Evolutionary conservation across 2,797 vertebrate genomes (phyloP), one percentile per base, ranked within the genome.

Genomic region (Sebastes baramenuke): DNA sequence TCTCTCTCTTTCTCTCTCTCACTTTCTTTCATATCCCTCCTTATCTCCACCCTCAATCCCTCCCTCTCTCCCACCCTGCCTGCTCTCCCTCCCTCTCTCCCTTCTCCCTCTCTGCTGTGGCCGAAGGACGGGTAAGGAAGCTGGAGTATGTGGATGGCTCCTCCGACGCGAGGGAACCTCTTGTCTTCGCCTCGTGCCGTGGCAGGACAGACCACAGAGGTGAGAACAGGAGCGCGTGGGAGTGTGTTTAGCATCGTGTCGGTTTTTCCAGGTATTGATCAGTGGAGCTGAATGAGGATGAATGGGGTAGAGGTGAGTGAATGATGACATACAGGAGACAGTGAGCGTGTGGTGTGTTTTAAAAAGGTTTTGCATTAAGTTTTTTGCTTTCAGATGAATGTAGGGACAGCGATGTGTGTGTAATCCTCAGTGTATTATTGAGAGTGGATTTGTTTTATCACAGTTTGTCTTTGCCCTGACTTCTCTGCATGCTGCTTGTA

Each of bases 131-230:
- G 0, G 82, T 95, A 92, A 96, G 96, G 96, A 97, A 97, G 95
- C 96, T 93, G 92, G 98, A 97, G 92, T 97, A 97, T 90, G 97
- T 97, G 94, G 97, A 98, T 88, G 96, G 96, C 89, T 97, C 96
- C 75, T 88, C 95, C 84, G 95, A 96, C 87, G 95, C 96, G 2
- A 95, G 95, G 73, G 97, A 97, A 85, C 92, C 94, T 74, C 93
- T 94, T 86, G 91, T 95, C 80, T 93, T 94, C 67, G 95, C 95
- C 1, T 95, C 92, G 92, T 96, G 93, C 84, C 86, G 89, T 87
- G 92, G 94, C 89, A 95, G 94, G 87, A 92, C 94, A 80, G 80
- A 94, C 29, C 95, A 96, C 88, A 95, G 95, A 65, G 91, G 95
- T 87, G 97, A 97, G 89, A 87, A 89, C 75, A 83, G 72, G 91